Evolutionary conservation across 2,113 vertebrate species (phyloP), one percentile per base, ranked within the genome.

Genomic region (Eira barbara): DNA sequence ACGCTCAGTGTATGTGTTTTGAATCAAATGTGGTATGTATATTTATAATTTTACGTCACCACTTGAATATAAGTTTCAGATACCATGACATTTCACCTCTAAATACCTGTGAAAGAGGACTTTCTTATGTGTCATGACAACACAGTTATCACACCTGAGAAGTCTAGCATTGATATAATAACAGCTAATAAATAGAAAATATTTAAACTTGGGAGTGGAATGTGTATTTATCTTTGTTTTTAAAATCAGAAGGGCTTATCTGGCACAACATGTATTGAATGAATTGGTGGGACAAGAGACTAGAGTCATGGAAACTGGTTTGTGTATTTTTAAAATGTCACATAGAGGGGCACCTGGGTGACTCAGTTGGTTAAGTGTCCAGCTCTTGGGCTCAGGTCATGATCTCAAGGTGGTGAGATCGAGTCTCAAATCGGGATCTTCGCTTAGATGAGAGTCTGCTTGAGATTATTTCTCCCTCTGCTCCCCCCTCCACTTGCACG

Each of bases 401-500:
- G 65, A 67, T 67, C 34, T n/a, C 65, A 67, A 34, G 65, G 65
- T 67, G 3, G 15, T 67, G 65, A 67, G 65, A 18, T 67, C 1
- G 65, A 67, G 65, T 18, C 65, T 18, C 34, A 18, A n/a, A 27
- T 67, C 31, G 3, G 65, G 34, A 7, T 67, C 65, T 67, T 17
- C 3, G 1, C 65, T 67, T 15, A 67, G 65, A 15, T 1, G 15
- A 31, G 3, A 67, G 15, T n/a, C 65, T 17, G 63, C 6, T 34
- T n/a, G 65, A 67, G 31, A 67, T 67, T 67, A 17, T 67, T 17
- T 67, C 65, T 67, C 31, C 34, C 34, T n/a, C 65, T 67, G 31
- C 65, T 20, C 63, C 14, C 31, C 13, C 6, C 14, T 15, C 34
- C 3, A 3, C 31, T 67, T 15, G 15, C 34, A n/a, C 1, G 0